Percentiles rank a stretch among this genome's conserved stretches.
Conservation (phyloP, 2,113 vertebrate genomes). For the Athene noctua region DNA sequence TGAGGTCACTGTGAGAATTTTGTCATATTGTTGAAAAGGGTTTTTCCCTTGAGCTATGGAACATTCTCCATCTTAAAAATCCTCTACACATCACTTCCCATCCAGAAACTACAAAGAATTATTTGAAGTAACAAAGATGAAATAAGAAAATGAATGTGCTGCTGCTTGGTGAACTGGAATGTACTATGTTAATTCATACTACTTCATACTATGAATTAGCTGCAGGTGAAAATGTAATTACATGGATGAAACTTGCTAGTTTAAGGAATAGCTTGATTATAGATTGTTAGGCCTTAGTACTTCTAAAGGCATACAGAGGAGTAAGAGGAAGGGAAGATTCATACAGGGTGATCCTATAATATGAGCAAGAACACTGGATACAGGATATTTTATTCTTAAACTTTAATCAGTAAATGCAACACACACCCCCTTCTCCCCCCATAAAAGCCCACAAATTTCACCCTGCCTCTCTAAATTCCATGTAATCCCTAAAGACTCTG, state of each 20-base stretch:
- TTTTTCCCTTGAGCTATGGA: not conserved
- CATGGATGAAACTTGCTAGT: not conserved
- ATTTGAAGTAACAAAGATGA: not conserved
- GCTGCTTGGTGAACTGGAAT: not conserved
- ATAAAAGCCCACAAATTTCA: not conserved
- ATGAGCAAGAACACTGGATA: not conserved
- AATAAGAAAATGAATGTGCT: not conserved
- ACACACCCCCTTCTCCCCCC: not conserved
- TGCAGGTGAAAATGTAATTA: not conserved
- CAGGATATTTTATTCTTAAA: not conserved
- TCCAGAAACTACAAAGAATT: not conserved
- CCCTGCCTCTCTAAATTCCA: not conserved
- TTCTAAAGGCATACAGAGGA: not conserved
- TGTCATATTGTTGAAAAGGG: not conserved
- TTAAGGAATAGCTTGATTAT: not conserved
- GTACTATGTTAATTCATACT: not conserved
- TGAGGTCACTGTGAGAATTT: not conserved
- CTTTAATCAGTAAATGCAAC: not conserved
- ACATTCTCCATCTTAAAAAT: not conserved
- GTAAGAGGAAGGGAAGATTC: accelerated
- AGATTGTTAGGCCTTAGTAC: not conserved
- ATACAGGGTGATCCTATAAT: not conserved
- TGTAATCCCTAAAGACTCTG: not conserved
- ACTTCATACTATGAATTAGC: not conserved
- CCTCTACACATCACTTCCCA: not conserved